Evolutionary conservation across 2,113 vertebrate genomes (phyloP).

Genomic region (Capreolus pygargus): DNA sequence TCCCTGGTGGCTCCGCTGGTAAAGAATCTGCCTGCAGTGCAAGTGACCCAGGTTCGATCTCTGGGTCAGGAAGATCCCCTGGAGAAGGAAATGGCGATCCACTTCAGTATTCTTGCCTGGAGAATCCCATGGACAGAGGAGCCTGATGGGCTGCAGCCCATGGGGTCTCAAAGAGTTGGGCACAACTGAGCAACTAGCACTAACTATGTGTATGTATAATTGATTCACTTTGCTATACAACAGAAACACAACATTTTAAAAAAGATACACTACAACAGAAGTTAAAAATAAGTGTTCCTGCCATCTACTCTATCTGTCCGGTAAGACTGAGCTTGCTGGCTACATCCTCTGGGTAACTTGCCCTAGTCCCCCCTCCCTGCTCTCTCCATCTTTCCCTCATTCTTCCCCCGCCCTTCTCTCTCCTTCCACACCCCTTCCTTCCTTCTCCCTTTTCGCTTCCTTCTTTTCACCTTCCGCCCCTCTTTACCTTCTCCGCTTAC

Average conservation of each 20-base stretch:
- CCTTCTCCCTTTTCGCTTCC: rapidly evolving
- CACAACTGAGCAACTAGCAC: background rate
- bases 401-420: background rate
- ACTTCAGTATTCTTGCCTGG: background rate
- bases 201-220: background rate
- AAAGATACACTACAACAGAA: background rate
- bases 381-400: background rate
- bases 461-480: background rate
- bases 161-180: background rate
- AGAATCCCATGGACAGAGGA: background rate
- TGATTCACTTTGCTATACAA: background rate
- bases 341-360: background rate
- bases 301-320: background rate
- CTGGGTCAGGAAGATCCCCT: background rate
- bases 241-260: background rate
- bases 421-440: background rate
- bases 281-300: background rate
- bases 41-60: background rate
- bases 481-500: background rate
- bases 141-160: background rate
- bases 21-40: background rate
- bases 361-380: too few species aligned
- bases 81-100: background rate
- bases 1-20: background rate
- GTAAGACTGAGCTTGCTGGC: background rate